These are phyloP conservation scores for Elachura formosa DNA, from an alignment of 2,113 vertebrate genomes.

Conservation along the genomic window DNA sequence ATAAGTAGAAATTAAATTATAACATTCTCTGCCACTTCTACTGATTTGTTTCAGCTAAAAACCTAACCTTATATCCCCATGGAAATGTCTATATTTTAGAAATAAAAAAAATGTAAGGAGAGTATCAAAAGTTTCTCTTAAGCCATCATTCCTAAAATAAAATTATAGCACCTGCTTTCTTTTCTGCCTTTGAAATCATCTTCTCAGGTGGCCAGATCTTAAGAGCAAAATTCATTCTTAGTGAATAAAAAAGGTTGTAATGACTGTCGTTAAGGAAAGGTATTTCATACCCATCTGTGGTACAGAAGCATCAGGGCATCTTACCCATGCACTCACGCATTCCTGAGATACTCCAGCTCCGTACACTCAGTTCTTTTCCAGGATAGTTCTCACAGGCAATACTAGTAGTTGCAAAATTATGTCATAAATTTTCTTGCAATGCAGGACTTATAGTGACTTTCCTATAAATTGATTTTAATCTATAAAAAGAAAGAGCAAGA, in stretches of 20 bases:
- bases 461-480: neutral
- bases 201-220: neutral
- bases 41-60: neutral
- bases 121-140: neutral
- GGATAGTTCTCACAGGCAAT: neutral
- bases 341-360: neutral
- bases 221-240: neutral
- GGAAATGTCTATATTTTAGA: neutral
- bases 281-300: neutral
- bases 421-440: neutral
- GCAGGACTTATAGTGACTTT: neutral
- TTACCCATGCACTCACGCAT: fast-evolving
- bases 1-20: neutral
- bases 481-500: neutral
- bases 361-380: neutral
- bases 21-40: neutral
- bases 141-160: neutral
- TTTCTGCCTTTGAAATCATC: neutral
- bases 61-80: neutral
- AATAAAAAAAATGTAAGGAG: neutral
- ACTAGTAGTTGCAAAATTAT: neutral
- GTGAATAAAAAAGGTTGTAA: neutral
- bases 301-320: neutral
- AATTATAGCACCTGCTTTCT: neutral
- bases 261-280: neutral